These are phyloP conservation scores for Laodelphax striatellus DNA, from an alignment of 1,140 invertebrate genomes.

Conservation along the genomic window DNA sequence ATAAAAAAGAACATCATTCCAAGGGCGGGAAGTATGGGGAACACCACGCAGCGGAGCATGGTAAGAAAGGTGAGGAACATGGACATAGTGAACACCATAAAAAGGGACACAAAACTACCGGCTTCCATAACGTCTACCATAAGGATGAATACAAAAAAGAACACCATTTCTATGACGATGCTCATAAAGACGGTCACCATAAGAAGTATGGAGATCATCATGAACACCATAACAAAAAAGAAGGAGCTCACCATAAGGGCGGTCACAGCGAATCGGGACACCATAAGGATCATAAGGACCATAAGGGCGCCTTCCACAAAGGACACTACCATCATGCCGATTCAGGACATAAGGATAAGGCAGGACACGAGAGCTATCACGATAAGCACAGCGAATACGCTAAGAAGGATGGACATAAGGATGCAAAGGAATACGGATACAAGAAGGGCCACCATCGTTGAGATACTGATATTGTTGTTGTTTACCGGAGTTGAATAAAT, in stretches of 20 bases:
- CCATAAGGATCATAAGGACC: conserved; percentile 31
- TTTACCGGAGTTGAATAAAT: no score
- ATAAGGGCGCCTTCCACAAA: conserved; percentile 34
- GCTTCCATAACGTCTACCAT: conserved; percentile 56
- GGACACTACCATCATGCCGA: conserved; percentile 34
- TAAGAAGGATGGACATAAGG: conserved; percentile 33
- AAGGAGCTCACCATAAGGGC: conserved; percentile 37
- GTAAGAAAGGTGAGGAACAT: conserved; percentile 49
- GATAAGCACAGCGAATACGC: conserved; percentile 31
- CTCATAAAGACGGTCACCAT: conserved; percentile 47
- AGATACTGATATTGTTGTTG: no score
- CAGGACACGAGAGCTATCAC: conserved; percentile 30
- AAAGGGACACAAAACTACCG: conserved; percentile 53
- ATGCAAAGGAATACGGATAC: conserved; percentile 45
- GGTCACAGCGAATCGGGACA: conserved; percentile 36
- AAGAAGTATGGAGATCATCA: conserved; percentile 39
- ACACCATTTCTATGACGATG: conserved; percentile 57
- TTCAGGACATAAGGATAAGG: conserved; percentile 31
- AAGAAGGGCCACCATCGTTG: conserved; percentile 32
- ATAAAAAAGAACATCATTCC: conserved; percentile 19
- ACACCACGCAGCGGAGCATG: conserved; percentile 38
- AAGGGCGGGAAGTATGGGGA: conserved; percentile 38
- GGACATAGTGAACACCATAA: conserved; percentile 49
- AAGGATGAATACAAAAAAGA: conserved; percentile 66
- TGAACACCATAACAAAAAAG: conserved; percentile 33